phyloP scores from a whole-genome alignment of 1,140 invertebrate genomes.

The Sesamia nonagrioides region DNA sequence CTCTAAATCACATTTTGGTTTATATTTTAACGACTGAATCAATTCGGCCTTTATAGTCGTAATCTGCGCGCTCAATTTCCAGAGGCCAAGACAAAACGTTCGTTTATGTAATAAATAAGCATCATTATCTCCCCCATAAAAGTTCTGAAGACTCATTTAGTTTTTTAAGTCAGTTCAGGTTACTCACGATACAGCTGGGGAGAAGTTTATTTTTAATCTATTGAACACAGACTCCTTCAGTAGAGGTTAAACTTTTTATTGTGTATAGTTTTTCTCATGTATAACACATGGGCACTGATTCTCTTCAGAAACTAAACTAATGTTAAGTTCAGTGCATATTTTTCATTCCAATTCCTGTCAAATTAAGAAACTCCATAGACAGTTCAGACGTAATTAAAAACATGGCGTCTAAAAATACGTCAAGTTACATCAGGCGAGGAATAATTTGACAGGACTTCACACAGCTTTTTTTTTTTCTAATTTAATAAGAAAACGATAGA shows the following conservation, averaged over 20 bases:
- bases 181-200: neutral
- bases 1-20: conserved; percentile 45
- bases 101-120: conserved; percentile 8
- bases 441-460: too few relatives aligned
- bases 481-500: too few relatives aligned
- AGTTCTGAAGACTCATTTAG: conserved; percentile 8
- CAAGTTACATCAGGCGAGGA: too few relatives aligned
- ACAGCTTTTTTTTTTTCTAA: too few relatives aligned
- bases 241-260: conserved; percentile 22
- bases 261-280: neutral
- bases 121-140: conserved; percentile 14
- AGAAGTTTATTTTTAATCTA: conserved; percentile 20
- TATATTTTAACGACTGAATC: conserved; percentile 43
- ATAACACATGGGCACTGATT: too few relatives aligned
- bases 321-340: too few relatives aligned
- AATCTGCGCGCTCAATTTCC: conserved; percentile 1
- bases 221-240: neutral
- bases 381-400: too few relatives aligned
- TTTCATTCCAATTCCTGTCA: too few relatives aligned
- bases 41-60: conserved; percentile 31
- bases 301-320: too few relatives aligned
- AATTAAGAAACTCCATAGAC: too few relatives aligned
- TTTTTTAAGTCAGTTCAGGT: conserved; percentile 5
- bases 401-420: too few relatives aligned
- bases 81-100: conserved; percentile 2